Evolutionary conservation across 2,113 vertebrate species (phyloP).

Genomic region (Trematomus loennbergii): DNA sequence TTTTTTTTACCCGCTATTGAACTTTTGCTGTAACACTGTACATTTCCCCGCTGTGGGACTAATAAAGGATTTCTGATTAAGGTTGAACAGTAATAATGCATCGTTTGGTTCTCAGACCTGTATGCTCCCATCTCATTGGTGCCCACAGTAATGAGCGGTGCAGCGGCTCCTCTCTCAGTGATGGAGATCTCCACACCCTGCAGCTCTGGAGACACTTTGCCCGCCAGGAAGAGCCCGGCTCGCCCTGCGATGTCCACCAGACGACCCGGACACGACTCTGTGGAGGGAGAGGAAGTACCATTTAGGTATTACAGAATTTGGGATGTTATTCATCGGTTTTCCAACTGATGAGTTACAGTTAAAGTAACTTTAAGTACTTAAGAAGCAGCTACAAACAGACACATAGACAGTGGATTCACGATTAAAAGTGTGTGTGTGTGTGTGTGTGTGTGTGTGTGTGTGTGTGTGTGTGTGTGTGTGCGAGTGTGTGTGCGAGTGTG

Average conservation of each 20-base stretch:
- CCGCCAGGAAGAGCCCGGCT: conserved; percentile 94
- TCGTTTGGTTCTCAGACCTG: conserved; percentile 83
- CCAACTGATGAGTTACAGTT: no score
- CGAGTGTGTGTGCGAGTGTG: not conserved
- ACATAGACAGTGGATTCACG: no score
- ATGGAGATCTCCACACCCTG: conserved; percentile 96
- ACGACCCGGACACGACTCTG: conserved; percentile 95
- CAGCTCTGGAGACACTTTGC: conserved; percentile 90
- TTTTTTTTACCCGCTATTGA: no score
- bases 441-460: not conserved
- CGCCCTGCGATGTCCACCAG: conserved; percentile 93
- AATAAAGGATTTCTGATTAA: no score
- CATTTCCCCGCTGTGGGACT: no score
- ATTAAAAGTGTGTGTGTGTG: not conserved
- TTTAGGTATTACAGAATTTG: not conserved
- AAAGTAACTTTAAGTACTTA: no score
- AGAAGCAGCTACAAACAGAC: not conserved
- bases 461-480: not conserved
- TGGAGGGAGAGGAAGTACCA: not conserved
- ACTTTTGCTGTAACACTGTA: no score
- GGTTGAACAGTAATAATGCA: not conserved
- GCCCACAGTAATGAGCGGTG: conserved; percentile 90
- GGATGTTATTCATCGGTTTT: not conserved
- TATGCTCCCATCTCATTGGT: conserved; percentile 92
- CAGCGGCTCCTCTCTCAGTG: conserved; percentile 86